Base-by-base conservation (phyloP, 2,113 vertebrate species). In the Xenotilapia leptura region DNA sequence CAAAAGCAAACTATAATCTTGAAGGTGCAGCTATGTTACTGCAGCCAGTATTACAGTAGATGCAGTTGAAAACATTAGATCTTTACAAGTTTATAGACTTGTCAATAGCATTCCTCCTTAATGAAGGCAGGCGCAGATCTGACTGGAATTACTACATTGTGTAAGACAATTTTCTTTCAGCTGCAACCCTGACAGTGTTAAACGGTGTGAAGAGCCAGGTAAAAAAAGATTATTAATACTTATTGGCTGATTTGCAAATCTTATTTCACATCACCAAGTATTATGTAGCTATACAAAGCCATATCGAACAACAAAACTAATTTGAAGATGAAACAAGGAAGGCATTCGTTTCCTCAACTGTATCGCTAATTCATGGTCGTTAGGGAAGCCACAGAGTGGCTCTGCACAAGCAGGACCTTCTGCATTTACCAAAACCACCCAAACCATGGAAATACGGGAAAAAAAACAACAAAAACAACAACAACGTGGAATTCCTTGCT, bases 391-490 rank as follows among this genome's bases (percentile, higher is more conserved):
- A 75, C 23, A 47, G 70, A 28, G 70, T 49, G 14, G 15, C 70
- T 75, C 15, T 47, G 14, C 70, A 75, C 70, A 75, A 49, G 15
- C 8, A 28, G 70, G 42, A 28, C 23, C 42, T 2, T 49, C 1
- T 11, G 70, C 70, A 47, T 47, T 75, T 28, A 75, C 42, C 42
- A 75, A 75, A 47, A 47, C 6, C 40, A 47, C 42, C 23, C 45
- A 26, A 49, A 75, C 42, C 9, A 47, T 31, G 15, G 23, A 28
- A 28, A 75, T 11, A 3, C 23, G 2, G 4, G 4, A 5, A 15
- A 21, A 6, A 56, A 5, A 7, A 1, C 6, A 5, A 2, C 0
- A 4, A 8, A 7, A 9, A 9, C 0, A 49, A 3, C 9, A 6
- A 4, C 5, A 4, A 2, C 0, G 2, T 49, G 70, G 9, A 77